phyloP scores from a whole-genome alignment of 2,888 invertebrate genomes.

The Camponotus fellah region DNA sequence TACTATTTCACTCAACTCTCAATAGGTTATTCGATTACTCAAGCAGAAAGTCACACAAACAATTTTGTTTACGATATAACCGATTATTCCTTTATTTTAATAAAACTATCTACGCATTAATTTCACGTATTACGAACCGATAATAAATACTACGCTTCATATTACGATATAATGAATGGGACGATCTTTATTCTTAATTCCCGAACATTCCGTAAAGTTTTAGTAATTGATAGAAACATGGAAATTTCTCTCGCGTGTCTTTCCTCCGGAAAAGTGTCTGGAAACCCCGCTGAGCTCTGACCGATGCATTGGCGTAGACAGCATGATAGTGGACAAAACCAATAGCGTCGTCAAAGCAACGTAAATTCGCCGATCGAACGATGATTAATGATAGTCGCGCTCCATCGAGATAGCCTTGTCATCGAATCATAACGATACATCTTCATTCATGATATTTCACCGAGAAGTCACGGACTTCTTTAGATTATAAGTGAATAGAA shows the following conservation, averaged over 20 bases:
- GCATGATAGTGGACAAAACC: slow-evolving; percentile 47
- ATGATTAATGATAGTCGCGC: slow-evolving; percentile 81
- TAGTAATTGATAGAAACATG: slow-evolving; percentile 42
- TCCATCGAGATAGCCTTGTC: slow-evolving; percentile 75
- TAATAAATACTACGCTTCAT: background rate
- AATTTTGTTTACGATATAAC: background rate
- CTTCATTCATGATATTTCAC: slow-evolving; percentile 67
- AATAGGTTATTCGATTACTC: background rate
- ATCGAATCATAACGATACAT: slow-evolving; percentile 71
- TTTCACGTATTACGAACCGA: slow-evolving; percentile 27
- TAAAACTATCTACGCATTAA: slow-evolving; percentile 10
- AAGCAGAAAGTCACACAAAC: no score
- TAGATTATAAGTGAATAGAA: slow-evolving; percentile 63
- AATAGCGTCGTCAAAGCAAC: slow-evolving; percentile 44
- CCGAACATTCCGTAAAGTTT: slow-evolving; percentile 20
- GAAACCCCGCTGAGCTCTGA: slow-evolving; percentile 50
- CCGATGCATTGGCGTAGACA: slow-evolving; percentile 60
- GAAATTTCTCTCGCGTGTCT: slow-evolving; percentile 33
- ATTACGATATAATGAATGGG: slow-evolving; percentile 25
- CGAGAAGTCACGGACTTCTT: slow-evolving; percentile 54
- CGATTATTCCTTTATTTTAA: background rate
- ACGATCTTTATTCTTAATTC: slow-evolving; percentile 31
- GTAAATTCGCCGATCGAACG: slow-evolving; percentile 66
- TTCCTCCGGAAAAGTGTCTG: slow-evolving; percentile 28
- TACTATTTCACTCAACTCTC: background rate